Conservation (phyloP, 2,797 vertebrate genomes). For the Hozukius guyotensis region DNA sequence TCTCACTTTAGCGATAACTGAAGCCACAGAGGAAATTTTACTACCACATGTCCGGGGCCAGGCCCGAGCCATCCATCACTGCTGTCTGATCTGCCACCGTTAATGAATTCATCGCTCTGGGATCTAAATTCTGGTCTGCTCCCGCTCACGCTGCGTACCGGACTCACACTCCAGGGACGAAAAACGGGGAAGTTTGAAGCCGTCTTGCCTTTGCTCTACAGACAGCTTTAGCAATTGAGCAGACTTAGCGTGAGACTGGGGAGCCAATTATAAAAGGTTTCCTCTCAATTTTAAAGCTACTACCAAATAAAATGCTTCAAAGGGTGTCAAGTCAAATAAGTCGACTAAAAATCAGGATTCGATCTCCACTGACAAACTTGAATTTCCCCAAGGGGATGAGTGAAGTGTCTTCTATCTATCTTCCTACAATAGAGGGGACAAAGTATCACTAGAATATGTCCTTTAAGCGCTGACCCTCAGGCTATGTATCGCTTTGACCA, state of each 20-base stretch:
- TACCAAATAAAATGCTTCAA: neutral
- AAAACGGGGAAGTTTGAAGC: conserved; percentile 7
- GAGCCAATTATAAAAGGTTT: conserved; percentile 16
- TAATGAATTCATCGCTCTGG: conserved; percentile 26
- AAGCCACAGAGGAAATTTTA: conserved; percentile 8
- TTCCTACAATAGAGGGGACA: neutral
- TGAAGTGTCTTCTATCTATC: no score
- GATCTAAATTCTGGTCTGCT: conserved; percentile 33
- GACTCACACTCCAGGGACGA: neutral
- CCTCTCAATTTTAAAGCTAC: neutral
- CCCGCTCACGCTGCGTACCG: neutral
- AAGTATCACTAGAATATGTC: neutral
- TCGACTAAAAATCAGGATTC: neutral
- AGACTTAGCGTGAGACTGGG: neutral
- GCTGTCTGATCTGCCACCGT: conserved; percentile 12
- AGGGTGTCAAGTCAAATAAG: neutral
- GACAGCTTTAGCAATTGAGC: neutral
- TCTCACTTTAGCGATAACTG: neutral
- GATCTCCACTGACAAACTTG: neutral
- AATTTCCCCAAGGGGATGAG: no score
- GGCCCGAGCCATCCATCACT: conserved; percentile 41
- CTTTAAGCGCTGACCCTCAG: neutral
- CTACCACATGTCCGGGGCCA: neutral
- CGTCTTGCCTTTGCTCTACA: conserved; percentile 6
- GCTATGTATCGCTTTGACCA: neutral